Conservation (phyloP, 2,113 vertebrate species). For the Antechinus flavipes region DNA sequence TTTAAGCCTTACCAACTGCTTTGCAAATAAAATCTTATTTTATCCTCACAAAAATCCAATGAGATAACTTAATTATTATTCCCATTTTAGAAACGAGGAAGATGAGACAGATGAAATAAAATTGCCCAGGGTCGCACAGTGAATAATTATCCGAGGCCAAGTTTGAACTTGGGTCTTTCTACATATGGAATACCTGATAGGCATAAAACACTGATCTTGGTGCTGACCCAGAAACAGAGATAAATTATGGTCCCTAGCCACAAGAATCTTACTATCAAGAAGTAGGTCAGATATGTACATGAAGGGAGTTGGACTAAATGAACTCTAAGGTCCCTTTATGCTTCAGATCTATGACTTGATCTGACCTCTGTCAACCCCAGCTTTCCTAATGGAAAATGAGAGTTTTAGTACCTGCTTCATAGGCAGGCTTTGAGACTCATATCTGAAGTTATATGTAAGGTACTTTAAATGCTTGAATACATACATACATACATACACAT, state of each 20-base stretch:
- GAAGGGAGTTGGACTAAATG: not conserved
- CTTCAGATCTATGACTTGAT: not conserved
- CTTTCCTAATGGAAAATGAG: not conserved
- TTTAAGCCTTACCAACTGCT: not conserved
- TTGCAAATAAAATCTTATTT: not conserved
- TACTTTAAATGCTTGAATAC: not conserved
- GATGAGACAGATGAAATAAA: not conserved
- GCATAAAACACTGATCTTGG: not conserved
- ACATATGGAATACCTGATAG: not conserved
- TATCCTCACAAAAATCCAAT: not conserved
- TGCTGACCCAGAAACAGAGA: not conserved
- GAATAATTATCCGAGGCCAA: not conserved
- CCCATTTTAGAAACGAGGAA: not conserved
- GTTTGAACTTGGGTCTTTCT: not conserved
- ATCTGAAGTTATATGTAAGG: not conserved
- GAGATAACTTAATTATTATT: not conserved
- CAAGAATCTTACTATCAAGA: not conserved
- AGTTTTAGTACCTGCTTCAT: not conserved
- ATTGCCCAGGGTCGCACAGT: not conserved
- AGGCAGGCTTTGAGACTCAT: not conserved
- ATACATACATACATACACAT: too few species aligned
- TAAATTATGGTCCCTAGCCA: not conserved
- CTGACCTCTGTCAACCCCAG: not conserved
- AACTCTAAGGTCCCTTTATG: not conserved
- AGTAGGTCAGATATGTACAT: not conserved